A percentile compares a stretch with the other conserved stretches of the same genome.
Conservation (phyloP, 1,140 invertebrate species). For the Probaryconus sp. region DNA sequence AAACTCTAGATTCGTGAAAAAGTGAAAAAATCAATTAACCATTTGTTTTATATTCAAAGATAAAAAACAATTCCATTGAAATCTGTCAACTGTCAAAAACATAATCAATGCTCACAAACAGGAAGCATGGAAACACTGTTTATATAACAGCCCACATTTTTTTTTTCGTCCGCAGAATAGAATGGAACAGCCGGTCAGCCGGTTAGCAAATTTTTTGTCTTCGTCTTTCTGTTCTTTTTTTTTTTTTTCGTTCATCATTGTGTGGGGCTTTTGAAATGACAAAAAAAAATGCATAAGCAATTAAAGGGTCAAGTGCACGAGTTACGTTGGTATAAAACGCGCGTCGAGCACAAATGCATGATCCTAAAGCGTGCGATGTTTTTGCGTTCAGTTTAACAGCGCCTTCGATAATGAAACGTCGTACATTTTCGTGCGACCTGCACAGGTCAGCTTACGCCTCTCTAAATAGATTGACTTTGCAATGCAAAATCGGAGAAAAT, state of each 20-base stretch:
- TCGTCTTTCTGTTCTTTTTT: not conserved
- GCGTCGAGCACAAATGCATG: constrained; percentile 28
- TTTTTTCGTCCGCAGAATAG: no score
- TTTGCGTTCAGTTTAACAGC: constrained; percentile 47
- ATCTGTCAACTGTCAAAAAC: no score
- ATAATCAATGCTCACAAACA: no score
- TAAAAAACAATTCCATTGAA: no score
- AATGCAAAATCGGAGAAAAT: constrained; percentile 53
- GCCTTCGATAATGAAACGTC: constrained; percentile 58
- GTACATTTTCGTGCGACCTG: constrained; percentile 57
- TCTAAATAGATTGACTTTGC: constrained; percentile 57
- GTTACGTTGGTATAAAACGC: constrained; percentile 45
- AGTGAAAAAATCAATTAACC: no score
- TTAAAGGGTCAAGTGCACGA: constrained; percentile 54
- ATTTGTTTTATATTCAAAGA: no score
- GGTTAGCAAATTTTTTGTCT: no score
- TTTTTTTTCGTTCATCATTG: not conserved
- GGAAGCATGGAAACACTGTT: no score
- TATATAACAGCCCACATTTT: no score
- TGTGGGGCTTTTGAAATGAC: not conserved
- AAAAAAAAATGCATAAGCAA: constrained; percentile 25
- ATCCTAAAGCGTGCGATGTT: constrained; percentile 33
- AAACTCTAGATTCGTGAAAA: no score
- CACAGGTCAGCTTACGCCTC: constrained; percentile 58
- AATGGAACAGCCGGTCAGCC: no score